phyloP scores from a whole-genome alignment of 1,140 invertebrate genomes.

The Ooceraea biroi region DNA sequence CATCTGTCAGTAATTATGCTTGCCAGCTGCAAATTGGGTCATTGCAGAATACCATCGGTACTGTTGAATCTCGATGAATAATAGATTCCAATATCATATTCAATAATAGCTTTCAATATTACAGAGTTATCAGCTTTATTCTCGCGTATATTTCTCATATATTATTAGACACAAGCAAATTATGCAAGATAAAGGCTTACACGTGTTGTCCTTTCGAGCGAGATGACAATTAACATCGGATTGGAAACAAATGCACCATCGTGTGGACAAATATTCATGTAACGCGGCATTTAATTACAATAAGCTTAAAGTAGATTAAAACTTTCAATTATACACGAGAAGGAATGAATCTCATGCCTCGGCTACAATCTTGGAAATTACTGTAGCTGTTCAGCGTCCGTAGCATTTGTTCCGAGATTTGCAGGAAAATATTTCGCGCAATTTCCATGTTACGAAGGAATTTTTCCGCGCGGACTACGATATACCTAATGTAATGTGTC shows the following conservation, averaged over 20 bases:
- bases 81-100: conserved; percentile 21
- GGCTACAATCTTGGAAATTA: conserved; percentile 39
- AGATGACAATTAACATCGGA: not conserved
- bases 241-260: too few relatives aligned
- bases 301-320: conserved; percentile 28
- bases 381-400: not conserved
- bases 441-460: not conserved
- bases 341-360: not conserved
- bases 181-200: not conserved
- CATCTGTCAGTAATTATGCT: conserved; percentile 33
- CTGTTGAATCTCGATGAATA: not conserved
- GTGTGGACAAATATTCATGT: too few relatives aligned
- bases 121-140: not conserved
- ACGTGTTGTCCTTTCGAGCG: not conserved
- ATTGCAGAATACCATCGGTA: not conserved
- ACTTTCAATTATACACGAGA: conserved; percentile 16
- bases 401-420: not conserved
- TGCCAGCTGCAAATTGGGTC: conserved; percentile 29
- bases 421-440: not conserved
- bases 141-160: conserved; percentile 16
- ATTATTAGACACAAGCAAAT: not conserved
- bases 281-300: not conserved
- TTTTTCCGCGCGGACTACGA: not conserved
- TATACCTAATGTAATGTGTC: too few relatives aligned
- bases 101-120: conserved; percentile 12